Base-by-base conservation (phyloP, 2,113 vertebrate genomes). In the Dipodomys spectabilis region DNA sequence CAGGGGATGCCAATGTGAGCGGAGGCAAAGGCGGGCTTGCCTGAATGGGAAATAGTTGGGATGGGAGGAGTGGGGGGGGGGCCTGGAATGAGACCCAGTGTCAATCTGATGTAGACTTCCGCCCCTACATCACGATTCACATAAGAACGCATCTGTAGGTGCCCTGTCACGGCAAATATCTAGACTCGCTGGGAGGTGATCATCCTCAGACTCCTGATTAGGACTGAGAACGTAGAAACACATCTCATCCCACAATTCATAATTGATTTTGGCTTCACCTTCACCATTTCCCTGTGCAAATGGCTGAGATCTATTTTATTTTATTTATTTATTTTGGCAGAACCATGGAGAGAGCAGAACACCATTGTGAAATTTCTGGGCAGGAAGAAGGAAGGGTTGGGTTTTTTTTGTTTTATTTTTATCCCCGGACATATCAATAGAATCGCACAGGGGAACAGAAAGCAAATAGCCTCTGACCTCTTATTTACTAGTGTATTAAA, bases 391-490 rank as follows among this genome's bases (percentile, higher is more conserved):
- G 92, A 88, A 73, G 94, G 82, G 77, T 88, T 95, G 96, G 94
- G 85, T 90, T 90, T 57, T 53, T 53, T 53, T 53, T 53, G 1
- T 53, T 53, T 53, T 10, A 53, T 39, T 39, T 94, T 94, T 94
- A 94, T 95, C 82, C 97, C 85, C 85, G 85, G 93, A 93, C 74
- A 86, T 94, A 90, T 87, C 97, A 92, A 57, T 92, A 92, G 74
- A 88, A 93, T 3, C 8, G 75, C 93, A 86, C 88, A 75, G 35
- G 88, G 92, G 78, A 95, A 44, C 74, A 71, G 90, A 65, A 90
- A 95, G 90, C 88, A 75, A 94, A 90, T 89, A 92, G 85, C 44
- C 93, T 95, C 86, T 95, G 88, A 95, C 97, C 95, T 96, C 90
- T 96, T 95, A 90, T 88, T 96, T 96, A 92, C 88, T 72, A 85